Percentiles rank a stretch among this genome's conserved stretches.
Evolutionary conservation across 2,888 invertebrate genomes (phyloP).

Genomic region (Lysandra bellargus): DNA sequence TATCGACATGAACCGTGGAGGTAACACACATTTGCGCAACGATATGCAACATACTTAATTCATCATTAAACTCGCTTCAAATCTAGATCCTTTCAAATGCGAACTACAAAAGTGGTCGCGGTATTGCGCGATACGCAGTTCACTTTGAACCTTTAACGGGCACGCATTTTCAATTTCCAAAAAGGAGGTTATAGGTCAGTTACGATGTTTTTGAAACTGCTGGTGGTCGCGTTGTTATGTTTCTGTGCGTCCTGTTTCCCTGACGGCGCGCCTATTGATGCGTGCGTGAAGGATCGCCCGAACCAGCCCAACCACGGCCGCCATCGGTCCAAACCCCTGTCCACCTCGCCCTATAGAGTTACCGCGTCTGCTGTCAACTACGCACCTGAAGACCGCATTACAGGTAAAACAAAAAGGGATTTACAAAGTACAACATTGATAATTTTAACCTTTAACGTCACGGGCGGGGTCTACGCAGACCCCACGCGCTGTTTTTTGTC

Average conservation of each 20-base stretch:
- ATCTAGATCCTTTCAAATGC: slow-evolving; percentile 70
- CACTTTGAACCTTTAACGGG: slow-evolving; percentile 50
- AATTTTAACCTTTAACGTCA: too few relatives aligned
- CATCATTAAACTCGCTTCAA: slow-evolving; percentile 62
- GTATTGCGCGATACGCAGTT: slow-evolving; percentile 59
- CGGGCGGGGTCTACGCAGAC: too few relatives aligned
- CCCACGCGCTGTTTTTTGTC: too few relatives aligned
- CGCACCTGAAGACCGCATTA: slow-evolving; percentile 85
- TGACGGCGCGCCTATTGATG: slow-evolving; percentile 90
- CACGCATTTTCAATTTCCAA: slow-evolving; percentile 42
- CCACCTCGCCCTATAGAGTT: slow-evolving; percentile 84
- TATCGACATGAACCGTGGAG: slow-evolving; percentile 10
- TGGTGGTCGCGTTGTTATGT: slow-evolving; percentile 55
- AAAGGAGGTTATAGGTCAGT: not conserved
- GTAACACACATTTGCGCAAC: slow-evolving; percentile 35
- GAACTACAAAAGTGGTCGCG: slow-evolving; percentile 72
- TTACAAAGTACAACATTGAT: not conserved
- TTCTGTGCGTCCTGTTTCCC: slow-evolving; percentile 82
- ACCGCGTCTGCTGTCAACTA: slow-evolving; percentile 83
- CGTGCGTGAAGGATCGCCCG: slow-evolving; percentile 87
- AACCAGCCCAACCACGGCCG: slow-evolving; percentile 90
- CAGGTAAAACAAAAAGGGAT: slow-evolving; percentile 73
- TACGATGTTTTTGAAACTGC: slow-evolving; percentile 56
- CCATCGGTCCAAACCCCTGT: slow-evolving; percentile 83
- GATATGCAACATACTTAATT: slow-evolving; percentile 47